Evolutionary conservation across 2,113 vertebrate species (phyloP), one percentile per base, ranked within the genome.

Genomic region (Notothenia rossii): DNA sequence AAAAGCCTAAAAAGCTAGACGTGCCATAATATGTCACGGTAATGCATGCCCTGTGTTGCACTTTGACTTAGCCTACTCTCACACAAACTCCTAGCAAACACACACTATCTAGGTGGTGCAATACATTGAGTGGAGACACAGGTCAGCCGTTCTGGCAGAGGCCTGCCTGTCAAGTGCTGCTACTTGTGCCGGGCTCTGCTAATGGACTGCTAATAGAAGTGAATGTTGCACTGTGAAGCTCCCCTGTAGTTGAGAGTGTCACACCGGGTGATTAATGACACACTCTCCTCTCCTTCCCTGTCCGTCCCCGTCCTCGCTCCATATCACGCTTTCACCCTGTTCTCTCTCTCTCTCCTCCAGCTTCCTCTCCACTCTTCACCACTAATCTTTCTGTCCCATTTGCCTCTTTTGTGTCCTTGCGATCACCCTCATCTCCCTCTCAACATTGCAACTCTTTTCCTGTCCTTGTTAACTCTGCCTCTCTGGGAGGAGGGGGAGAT

Each of bases 201-300:
- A 97, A 97, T 95, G 96, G 95, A 93, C 77, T 83, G 93, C 84
- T 95, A 96, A 96, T 92, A 95, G 93, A 92, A 89, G 86, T 87
- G 84, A 91, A 86, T 89, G 87, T 89, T 91, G 93, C 86, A 84
- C 88, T 85, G 62, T 74, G 93, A 91, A 79, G 89, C 95, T 93
- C 90, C 85, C 91, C 71, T 88, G 78, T 90, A 85, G 90, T 94
- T 84, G 78, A 88, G 77, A 85, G 83, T 83, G 29, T 68, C 92
- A 95, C 94, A 94, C 79, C 64, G 84, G 83, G 93, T 85, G 36
- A 96, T 96, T 95, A 94, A 96, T 95, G 92, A 92, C 87, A 73
- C 83, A 85, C 92, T 85, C 87, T 79, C 77, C 80, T 85, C 82
- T 89, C 81, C 86, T 75, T 78, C 68, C 69, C 74, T 86, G 79